phyloP scores from a whole-genome alignment of 2,888 invertebrate genomes.

The Nezara viridula region DNA sequence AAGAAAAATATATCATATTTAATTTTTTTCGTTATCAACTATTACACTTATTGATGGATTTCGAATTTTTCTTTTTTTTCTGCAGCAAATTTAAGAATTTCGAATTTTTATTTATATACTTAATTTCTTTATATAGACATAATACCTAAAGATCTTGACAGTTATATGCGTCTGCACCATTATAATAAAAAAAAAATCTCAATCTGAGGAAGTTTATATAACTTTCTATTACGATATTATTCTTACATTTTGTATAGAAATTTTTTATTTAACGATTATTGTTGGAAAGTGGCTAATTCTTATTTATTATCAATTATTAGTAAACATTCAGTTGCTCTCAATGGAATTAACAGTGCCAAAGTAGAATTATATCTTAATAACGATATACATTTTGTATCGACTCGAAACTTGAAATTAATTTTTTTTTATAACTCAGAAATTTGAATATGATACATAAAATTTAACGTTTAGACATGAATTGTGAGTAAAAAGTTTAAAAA shows the following conservation, averaged over 20 bases:
- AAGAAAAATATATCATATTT: too few species aligned
- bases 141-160: neutral
- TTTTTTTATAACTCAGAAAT: neutral
- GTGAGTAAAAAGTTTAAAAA: neutral
- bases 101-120: too few species aligned
- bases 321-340: neutral
- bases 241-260: neutral
- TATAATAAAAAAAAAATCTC: neutral
- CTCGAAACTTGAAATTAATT: neutral
- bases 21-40: too few species aligned
- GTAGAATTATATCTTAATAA: neutral
- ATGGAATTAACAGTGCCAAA: neutral
- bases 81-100: too few species aligned
- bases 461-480: neutral
- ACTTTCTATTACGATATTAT: neutral
- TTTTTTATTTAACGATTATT: neutral
- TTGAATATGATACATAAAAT: neutral
- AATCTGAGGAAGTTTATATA: neutral
- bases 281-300: neutral
- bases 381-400: neutral
- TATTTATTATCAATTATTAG: neutral
- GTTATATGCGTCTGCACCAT: neutral
- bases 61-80: too few species aligned
- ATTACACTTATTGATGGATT: too few species aligned
- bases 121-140: too few species aligned